These are phyloP conservation scores for Melangyna quadrimaculata DNA, from an alignment of 2,888 invertebrate genomes.

Conservation along the genomic window DNA sequence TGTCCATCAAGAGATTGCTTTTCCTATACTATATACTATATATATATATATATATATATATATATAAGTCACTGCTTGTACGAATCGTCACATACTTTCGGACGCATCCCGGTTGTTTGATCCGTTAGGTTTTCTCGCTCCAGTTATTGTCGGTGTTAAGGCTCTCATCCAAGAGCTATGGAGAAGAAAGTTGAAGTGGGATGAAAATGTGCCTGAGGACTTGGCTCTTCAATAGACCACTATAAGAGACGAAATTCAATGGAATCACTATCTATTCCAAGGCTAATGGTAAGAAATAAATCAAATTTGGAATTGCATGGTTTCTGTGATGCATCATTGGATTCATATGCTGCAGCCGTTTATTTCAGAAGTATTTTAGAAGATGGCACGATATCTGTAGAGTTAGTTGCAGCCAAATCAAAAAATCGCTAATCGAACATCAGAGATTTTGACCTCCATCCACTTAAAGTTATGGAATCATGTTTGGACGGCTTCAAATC, in stretches of 20 bases:
- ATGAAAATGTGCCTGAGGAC: not conserved
- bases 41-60: too few species aligned
- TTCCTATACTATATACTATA: too few species aligned
- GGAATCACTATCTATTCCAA: not conserved
- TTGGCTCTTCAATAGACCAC: not conserved
- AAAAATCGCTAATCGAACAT: not conserved
- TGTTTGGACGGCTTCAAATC: slow-evolving; percentile 6
- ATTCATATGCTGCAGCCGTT: not conserved
- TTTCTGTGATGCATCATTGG: slow-evolving; percentile 6
- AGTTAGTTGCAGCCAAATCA: not conserved
- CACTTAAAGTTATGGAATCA: not conserved
- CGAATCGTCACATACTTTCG: slow-evolving; percentile 30
- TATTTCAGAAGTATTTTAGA: not conserved
- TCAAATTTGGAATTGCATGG: not conserved
- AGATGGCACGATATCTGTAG: not conserved
- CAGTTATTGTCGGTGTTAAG: not conserved
- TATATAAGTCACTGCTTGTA: too few species aligned
- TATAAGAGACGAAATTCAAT: not conserved
- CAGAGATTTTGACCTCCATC: not conserved
- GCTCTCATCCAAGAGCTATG: not conserved
- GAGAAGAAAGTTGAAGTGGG: slow-evolving; percentile 1
- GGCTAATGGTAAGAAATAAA: not conserved
- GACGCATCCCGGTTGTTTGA: not conserved
- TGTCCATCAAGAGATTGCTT: slow-evolving; percentile 1
- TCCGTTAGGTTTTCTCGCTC: not conserved